These are phyloP conservation scores for Temnothorax longispinosus DNA, from an alignment of 1,140 invertebrate species.

Conservation along the genomic window DNA sequence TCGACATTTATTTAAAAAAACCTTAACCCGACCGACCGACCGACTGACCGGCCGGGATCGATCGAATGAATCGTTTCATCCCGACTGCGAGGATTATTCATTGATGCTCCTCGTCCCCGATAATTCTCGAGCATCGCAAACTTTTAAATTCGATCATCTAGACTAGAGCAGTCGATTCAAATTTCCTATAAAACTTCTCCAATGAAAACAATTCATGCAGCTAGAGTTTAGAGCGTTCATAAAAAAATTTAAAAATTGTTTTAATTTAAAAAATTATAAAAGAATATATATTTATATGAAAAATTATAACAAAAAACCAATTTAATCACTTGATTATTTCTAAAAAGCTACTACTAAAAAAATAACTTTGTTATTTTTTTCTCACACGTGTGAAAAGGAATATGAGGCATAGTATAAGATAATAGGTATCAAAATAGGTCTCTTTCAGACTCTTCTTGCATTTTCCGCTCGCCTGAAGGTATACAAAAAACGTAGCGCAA, in stretches of 20 bases:
- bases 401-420: conserved; percentile 1
- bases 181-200: not conserved
- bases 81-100: conserved; percentile 21
- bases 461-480: conserved; percentile 39
- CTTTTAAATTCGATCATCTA: conserved; percentile 1
- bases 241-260: no score
- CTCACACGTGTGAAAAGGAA: not conserved
- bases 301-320: not conserved
- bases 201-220: no score
- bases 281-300: not conserved
- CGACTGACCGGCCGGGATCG: not conserved
- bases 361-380: not conserved
- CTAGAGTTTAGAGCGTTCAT: no score
- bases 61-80: not conserved
- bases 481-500: conserved; percentile 18
- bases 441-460: conserved; percentile 37
- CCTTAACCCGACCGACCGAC: not conserved
- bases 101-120: not conserved
- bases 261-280: no score
- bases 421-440: not conserved
- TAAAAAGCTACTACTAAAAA: not conserved
- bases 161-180: not conserved
- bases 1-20: conserved; percentile 58
- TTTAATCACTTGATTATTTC: not conserved
- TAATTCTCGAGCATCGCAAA: conserved; percentile 1